Conservation (phyloP, 2,113 vertebrate genomes). For the Natator depressus region DNA sequence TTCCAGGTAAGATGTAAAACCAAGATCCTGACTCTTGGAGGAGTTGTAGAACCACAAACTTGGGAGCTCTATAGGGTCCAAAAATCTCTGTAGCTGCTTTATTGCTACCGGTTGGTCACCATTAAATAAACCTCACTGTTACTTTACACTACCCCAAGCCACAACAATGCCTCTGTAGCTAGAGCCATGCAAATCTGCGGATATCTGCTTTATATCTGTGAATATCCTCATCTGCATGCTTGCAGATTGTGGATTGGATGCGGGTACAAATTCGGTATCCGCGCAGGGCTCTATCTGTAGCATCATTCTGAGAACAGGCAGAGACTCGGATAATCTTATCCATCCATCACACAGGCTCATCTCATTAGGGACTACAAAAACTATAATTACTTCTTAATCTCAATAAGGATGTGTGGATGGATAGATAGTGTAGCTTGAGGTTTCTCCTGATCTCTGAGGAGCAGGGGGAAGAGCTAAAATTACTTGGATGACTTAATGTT, state of each 20-base stretch:
- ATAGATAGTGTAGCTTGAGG: neutral
- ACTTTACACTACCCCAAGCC: neutral
- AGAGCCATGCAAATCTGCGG: no score
- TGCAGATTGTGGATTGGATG: no score
- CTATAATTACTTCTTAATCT: slow-evolving; percentile 22
- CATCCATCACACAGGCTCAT: neutral
- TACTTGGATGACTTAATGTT: neutral
- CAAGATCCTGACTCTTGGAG: neutral
- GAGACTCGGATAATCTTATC: neutral
- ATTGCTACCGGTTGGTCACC: neutral
- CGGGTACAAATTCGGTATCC: no score
- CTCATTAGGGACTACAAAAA: neutral
- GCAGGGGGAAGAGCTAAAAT: neutral
- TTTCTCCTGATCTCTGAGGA: neutral
- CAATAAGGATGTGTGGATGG: neutral
- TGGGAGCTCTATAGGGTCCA: neutral
- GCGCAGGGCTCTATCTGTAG: neutral
- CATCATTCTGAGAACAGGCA: neutral
- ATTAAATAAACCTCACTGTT: neutral
- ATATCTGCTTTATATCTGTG: no score
- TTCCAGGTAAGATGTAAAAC: neutral
- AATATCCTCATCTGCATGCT: no score
- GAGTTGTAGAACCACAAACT: neutral
- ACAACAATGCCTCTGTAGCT: neutral
- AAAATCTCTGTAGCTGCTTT: neutral